Conservation (phyloP, 2,797 vertebrate genomes). For the Enteromius argenteus region DNA sequence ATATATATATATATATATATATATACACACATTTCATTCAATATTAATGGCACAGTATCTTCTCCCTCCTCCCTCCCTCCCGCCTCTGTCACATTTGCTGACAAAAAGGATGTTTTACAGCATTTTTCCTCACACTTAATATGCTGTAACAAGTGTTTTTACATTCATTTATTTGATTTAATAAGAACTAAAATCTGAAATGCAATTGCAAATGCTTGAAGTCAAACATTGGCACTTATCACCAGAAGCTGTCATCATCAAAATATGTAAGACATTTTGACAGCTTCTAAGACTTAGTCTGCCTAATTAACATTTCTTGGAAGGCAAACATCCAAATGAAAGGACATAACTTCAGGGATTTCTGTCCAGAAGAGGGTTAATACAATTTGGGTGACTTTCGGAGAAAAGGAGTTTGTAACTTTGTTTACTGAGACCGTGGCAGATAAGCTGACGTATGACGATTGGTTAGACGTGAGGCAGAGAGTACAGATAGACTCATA, state of each 20-base stretch:
- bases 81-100: not conserved
- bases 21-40: not conserved
- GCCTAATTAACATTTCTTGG: slow-evolving; percentile 2
- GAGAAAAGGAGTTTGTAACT: slow-evolving; percentile 13
- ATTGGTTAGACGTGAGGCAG: not conserved
- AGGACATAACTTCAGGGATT: not conserved
- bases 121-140: not conserved
- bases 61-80: not conserved
- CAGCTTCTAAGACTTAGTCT: slow-evolving; percentile 5
- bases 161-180: not conserved
- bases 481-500: slow-evolving; percentile 5
- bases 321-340: slow-evolving; percentile 24
- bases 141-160: not conserved
- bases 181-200: not conserved
- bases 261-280: slow-evolving; percentile 8
- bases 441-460: not conserved
- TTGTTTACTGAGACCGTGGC: not conserved
- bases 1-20: not conserved
- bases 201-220: not conserved
- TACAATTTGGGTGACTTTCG: slow-evolving; percentile 30
- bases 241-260: not conserved
- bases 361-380: slow-evolving; percentile 3
- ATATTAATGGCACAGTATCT: not conserved
- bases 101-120: not conserved
- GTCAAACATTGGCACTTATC: not conserved